A percentile compares a stretch with the other conserved stretches of the same genome.
These are phyloP conservation scores for Gasterosteus aculeatus DNA, from an alignment of 2,113 vertebrate species.

Conservation along the genomic window DNA sequence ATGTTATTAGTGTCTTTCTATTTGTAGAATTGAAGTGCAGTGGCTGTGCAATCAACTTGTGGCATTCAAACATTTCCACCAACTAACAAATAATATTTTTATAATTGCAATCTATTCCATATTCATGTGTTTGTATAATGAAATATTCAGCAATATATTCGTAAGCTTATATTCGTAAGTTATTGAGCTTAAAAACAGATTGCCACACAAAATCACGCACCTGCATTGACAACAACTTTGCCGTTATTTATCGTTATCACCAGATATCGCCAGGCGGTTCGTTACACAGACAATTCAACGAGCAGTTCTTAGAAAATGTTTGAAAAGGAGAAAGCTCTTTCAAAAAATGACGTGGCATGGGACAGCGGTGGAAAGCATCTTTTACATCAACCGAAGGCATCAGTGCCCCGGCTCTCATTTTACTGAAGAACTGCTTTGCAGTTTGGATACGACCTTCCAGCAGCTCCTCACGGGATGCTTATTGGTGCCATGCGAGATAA, in stretches of 20 bases:
- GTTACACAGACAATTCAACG: not conserved
- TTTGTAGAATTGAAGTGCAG: too few species aligned
- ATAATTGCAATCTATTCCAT: too few species aligned
- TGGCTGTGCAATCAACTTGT: too few species aligned
- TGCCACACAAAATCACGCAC: not conserved
- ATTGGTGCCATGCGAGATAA: not conserved
- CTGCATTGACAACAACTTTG: not conserved
- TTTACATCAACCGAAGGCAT: not conserved
- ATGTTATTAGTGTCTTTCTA: not conserved
- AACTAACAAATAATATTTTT: too few species aligned
- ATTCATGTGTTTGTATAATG: not conserved
- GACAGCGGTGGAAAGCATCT: not conserved
- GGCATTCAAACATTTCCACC: too few species aligned
- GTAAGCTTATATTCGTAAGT: not conserved
- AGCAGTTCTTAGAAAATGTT: not conserved
- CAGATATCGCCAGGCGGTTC: not conserved
- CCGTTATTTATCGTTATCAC: not conserved
- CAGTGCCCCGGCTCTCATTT: too few species aligned
- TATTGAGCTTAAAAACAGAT: not conserved
- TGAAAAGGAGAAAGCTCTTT: not conserved
- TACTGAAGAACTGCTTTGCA: too few species aligned
- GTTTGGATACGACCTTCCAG: not conserved
- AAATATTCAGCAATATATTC: not conserved
- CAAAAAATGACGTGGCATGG: not conserved
- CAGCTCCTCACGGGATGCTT: not conserved